Percentiles rank a stretch among this genome's conserved stretches.
These are phyloP conservation scores for Pampusana beccarii DNA, from an alignment of 2,113 vertebrate species.

Conservation along the genomic window DNA sequence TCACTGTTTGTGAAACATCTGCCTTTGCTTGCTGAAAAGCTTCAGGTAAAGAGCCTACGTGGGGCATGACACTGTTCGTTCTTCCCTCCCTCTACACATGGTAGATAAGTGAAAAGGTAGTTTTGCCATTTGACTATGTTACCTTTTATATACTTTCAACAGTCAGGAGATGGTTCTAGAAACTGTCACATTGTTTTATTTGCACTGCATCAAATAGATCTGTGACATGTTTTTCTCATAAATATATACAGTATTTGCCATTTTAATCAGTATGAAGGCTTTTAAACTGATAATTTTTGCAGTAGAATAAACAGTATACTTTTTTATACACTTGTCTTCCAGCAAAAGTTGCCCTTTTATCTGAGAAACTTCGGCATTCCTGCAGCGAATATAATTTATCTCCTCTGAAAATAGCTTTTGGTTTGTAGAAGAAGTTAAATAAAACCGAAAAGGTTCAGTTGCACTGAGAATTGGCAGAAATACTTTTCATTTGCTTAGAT, in stretches of 20 bases:
- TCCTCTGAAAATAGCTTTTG: conserved; percentile 3
- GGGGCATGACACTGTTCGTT: not conserved
- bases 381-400: not conserved
- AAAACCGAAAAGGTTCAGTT: conserved; percentile 18
- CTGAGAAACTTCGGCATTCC: not conserved
- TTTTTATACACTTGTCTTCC: not conserved
- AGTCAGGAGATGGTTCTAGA: not conserved
- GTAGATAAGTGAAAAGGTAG: not conserved
- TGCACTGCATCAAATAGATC: not conserved
- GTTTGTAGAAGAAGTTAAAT: conserved; percentile 33
- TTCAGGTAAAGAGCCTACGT: not conserved
- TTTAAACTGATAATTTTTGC: not conserved
- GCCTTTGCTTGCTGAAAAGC: not conserved
- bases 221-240: not conserved
- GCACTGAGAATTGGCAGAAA: not conserved
- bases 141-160: not conserved
- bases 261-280: not conserved
- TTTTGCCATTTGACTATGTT: not conserved
- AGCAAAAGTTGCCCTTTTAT: not conserved
- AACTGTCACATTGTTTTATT: not conserved
- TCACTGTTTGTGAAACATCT: not conserved
- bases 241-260: not conserved
- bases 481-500: not conserved
- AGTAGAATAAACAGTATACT: not conserved
- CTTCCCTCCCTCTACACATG: not conserved